phyloP scores from a whole-genome alignment of 2,888 invertebrate genomes.

The Selenia dentaria region DNA sequence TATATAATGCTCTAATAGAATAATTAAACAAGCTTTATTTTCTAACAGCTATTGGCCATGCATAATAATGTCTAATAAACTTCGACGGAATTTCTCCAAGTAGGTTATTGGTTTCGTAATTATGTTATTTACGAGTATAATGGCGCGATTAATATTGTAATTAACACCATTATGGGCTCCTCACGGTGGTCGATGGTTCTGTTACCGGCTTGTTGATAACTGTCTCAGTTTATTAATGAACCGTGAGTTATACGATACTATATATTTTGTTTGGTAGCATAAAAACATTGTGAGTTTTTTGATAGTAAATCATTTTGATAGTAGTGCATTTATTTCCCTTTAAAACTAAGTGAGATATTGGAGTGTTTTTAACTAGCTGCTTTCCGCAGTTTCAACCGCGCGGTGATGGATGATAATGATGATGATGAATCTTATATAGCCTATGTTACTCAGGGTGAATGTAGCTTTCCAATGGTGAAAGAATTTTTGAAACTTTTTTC shows the following conservation, averaged over 20 bases:
- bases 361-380: too few relatives aligned
- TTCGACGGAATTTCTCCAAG: constrained; percentile 15
- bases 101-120: constrained; percentile 22
- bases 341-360: too few relatives aligned
- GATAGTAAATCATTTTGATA: too few relatives aligned
- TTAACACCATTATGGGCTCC: constrained; percentile 16
- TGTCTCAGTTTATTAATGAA: constrained; percentile 13
- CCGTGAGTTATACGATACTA: not conserved
- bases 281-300: too few relatives aligned
- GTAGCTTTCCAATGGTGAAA: too few relatives aligned
- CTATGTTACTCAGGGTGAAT: too few relatives aligned
- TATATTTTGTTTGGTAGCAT: too few relatives aligned
- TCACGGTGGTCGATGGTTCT: constrained; percentile 17
- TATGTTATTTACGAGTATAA: constrained; percentile 19
- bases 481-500: too few relatives aligned
- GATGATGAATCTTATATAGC: too few relatives aligned
- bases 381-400: too few relatives aligned
- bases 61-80: constrained; percentile 18
- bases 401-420: too few relatives aligned
- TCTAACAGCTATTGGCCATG: constrained; percentile 13
- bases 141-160: constrained; percentile 21
- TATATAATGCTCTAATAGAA: constrained; percentile 8
- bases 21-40: constrained; percentile 7
- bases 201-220: constrained; percentile 12
- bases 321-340: too few relatives aligned